A percentile compares a stretch with the other conserved stretches of the same genome.
Conservation (phyloP, 2,113 vertebrate species). For the Corapipo altera region DNA sequence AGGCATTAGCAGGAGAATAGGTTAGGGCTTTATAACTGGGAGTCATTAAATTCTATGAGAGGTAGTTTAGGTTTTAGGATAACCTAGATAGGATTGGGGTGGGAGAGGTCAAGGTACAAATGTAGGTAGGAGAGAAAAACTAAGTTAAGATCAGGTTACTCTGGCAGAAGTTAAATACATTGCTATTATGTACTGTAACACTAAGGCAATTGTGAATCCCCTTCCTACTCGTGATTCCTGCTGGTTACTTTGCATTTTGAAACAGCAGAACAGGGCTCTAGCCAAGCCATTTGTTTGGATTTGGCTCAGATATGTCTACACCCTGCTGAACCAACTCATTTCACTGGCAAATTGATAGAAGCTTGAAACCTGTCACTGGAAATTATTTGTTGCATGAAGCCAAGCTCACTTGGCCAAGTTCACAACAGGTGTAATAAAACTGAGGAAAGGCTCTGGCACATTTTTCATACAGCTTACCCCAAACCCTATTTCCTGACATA, state of each 20-base stretch:
- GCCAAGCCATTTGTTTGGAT: neutral
- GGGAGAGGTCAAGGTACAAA: neutral
- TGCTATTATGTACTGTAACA: accelerated
- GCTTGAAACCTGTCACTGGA: no score
- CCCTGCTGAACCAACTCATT: no score
- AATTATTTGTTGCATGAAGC: no score
- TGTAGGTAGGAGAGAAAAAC: neutral
- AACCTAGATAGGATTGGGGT: neutral
- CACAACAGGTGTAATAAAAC: no score
- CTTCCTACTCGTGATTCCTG: neutral
- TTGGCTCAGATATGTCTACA: no score
- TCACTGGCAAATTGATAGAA: no score
- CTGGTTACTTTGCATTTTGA: neutral
- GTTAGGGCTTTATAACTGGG: neutral
- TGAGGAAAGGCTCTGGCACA: no score
- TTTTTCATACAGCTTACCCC: no score
- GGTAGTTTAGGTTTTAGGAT: neutral
- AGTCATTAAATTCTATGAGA: neutral
- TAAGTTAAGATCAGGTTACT: neutral
- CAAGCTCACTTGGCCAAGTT: no score
- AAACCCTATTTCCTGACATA: no score
- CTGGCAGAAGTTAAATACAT: neutral
- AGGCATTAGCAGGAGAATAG: neutral
- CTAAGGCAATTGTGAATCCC: neutral
- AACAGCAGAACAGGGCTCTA: neutral